Evolutionary conservation across 2,113 vertebrate genomes (phyloP).

Genomic region (Nipponia nippon): DNA sequence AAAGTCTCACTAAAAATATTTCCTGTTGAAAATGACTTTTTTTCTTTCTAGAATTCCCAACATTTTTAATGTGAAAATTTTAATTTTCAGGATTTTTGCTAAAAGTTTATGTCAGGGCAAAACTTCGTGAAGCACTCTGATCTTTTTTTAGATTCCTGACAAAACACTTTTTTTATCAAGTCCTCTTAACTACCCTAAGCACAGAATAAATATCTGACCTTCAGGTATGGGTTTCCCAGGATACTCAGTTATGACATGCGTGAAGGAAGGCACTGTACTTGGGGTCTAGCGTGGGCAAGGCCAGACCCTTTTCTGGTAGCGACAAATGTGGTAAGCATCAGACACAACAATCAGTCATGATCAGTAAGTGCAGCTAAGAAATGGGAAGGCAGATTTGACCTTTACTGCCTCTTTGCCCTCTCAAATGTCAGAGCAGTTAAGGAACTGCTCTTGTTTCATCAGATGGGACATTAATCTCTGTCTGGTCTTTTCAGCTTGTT

Average conservation of each 20-base stretch:
- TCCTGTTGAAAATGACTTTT: neutral
- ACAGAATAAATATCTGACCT: neutral
- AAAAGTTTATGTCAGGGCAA: neutral
- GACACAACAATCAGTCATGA: neutral
- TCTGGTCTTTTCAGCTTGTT: neutral
- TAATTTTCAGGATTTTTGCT: neutral
- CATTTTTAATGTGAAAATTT: neutral
- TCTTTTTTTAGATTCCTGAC: neutral
- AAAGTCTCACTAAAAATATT: neutral
- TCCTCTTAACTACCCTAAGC: neutral
- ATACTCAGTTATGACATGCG: neutral
- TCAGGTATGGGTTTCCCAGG: neutral
- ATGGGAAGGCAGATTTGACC: neutral
- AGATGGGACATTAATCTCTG: neutral
- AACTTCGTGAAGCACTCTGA: neutral
- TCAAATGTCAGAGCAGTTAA: constrained; percentile 6
- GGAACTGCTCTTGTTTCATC: neutral
- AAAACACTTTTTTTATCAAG: neutral
- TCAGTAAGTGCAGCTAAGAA: neutral
- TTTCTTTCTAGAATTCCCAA: neutral
- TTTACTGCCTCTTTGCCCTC: neutral
- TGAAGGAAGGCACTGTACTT: neutral
- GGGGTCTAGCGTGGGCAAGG: neutral
- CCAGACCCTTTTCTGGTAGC: neutral
- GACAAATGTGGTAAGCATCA: neutral